Base-by-base conservation (phyloP, 2,797 vertebrate genomes). In the Argyrosomus regius region DNA sequence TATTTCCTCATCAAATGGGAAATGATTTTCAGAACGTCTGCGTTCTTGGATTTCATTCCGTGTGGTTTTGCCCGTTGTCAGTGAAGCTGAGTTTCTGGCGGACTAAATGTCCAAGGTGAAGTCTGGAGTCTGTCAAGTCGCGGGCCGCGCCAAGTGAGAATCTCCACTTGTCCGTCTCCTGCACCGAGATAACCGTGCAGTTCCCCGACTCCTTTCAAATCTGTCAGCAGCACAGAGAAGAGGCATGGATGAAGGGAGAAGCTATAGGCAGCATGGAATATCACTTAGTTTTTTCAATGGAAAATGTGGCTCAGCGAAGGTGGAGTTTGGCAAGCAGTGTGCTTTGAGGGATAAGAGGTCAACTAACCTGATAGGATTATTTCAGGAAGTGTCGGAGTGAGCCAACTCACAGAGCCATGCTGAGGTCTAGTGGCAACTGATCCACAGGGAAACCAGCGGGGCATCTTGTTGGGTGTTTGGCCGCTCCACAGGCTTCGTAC, bases 1-100 rank as follows among this genome's bases (percentile, higher is more conserved):
- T 87, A 91, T 95, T 94, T 94, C 94, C 87, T 96, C 94, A 95
- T 95, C 90, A 93, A 91, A 93, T 87, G 90, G 88, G 90, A 94
- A 95, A 94, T 93, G 80, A 91, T 94, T 95, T 95, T 93, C 77
- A 87, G 87, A 88, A 85, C 56, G 78, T 88, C 88, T 93, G 89
- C 66, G 72, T 86, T 90, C 90, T 94, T 88, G 64, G 78, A 82
- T 92, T 93, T 94, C 75, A 84, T 88, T 88, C 68, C 57, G 52
- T 82, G 85, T 77, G 86, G 82, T 91, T 93, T 87, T 57, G 61
- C 72, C 85, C 68, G 73, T 78, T 81, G 81, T 87, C 89, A 77
- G 80, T 60, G 77, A 76, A 89, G 80, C 81, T 56, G 76, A 89
- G 88, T 90, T 91, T 84, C 80, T 89, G 90, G 88, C 76, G 3